Base-by-base conservation (phyloP, 2,113 vertebrate genomes). In the Eclectus roratus region DNA sequence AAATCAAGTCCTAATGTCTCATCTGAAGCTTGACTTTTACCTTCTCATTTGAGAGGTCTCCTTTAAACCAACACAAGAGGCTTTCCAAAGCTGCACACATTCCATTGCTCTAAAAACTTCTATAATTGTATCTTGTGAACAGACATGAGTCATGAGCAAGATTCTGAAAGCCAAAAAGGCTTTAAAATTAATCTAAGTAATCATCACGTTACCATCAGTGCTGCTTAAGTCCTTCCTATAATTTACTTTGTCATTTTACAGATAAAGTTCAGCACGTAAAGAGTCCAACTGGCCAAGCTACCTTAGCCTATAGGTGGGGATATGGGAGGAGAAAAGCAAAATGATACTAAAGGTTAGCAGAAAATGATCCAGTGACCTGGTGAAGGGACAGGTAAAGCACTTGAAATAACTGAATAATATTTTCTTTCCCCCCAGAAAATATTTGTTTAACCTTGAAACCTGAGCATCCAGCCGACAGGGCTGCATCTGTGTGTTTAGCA, bases 91-190 rank as follows among this genome's bases (percentile, higher is more conserved):
- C 52, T 21, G 63, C 78, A 70, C 78, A 63, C 66, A n/a, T 72
- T 58, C 85, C 80, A 35, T 17, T n/a, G 64, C 85, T 91, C 61
- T 60, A 7, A 86, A 85, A 86, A 64, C 53, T 85, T 87, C 73
- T 14, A 13, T 80, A 81, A 86, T 84, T 64, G 1, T 39, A 72
- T 87, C 85, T 91, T 82, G 80, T 43, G 73, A 81, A 65, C 78
- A 80, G 94, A 94, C 39, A 63, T 90, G 88, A 96, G 88, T 92
- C 91, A 91, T 3, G 70, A 61, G 46, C 37, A 73, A 46, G 77
- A 82, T 41, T 41, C 64, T 77, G 60, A 60, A 27, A 94, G 93
- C 72, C 61, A 86, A 82, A 66, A 72, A 61, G 47, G 61, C 80
- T 91, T 64, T 77, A 46, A 4, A 85, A 95, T 91, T 53, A 58